phyloP scores from a whole-genome alignment of 2,113 vertebrate species.

The Alexandromys fortis region DNA sequence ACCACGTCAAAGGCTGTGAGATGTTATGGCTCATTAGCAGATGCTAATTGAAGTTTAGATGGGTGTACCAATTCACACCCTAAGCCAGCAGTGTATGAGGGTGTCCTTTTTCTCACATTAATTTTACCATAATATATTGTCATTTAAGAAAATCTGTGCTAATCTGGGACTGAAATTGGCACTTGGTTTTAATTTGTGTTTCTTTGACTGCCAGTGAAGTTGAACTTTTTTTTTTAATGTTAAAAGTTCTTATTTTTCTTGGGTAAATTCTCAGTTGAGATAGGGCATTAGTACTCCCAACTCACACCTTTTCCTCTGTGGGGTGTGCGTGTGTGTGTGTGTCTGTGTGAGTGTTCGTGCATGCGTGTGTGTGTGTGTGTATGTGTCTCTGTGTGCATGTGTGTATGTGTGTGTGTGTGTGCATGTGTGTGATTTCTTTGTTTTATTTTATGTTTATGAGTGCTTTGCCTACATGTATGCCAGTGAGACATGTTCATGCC shows the following conservation, averaged over 20 bases:
- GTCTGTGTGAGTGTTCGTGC: fast-evolving
- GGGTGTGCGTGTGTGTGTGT: neutral
- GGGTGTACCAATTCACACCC: conserved; percentile 43
- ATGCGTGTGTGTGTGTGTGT: no score
- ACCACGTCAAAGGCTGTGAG: conserved; percentile 52
- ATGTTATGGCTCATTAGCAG: conserved; percentile 62
- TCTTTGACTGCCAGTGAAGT: conserved; percentile 46
- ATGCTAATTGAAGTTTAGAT: conserved; percentile 61
- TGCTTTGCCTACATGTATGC: neutral
- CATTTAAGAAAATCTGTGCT: neutral
- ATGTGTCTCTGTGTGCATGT: neutral
- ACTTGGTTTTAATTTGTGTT: conserved; percentile 55
- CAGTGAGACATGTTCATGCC: neutral
- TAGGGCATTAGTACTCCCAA: neutral
- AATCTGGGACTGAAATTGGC: conserved; percentile 28
- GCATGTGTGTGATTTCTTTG: neutral
- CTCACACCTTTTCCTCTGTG: neutral
- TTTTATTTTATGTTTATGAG: neutral
- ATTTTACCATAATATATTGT: conserved; percentile 44
- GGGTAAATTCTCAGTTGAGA: conserved; percentile 1
- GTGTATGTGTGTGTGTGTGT: neutral
- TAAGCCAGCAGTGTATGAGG: conserved; percentile 25
- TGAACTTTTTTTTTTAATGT: neutral
- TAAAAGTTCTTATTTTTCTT: conserved; percentile 49
- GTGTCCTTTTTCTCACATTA: neutral